These are phyloP conservation scores for Sthenelais limicola DNA, from an alignment of 2,888 invertebrate species.

Conservation along the genomic window DNA sequence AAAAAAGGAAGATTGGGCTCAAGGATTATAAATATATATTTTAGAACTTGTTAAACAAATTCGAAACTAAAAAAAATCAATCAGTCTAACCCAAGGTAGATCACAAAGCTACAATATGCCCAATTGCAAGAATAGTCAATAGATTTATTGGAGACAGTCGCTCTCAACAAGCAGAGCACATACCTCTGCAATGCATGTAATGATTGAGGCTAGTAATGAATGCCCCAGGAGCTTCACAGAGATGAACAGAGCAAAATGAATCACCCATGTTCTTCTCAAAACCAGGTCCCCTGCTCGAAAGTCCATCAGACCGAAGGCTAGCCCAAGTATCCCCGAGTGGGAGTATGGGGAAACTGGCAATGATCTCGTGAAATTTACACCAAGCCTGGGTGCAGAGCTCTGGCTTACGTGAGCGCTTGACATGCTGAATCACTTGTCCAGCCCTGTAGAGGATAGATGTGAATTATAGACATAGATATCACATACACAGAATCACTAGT, in stretches of 20 bases:
- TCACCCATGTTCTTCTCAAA: neutral
- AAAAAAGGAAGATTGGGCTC: neutral
- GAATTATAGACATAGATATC: neutral
- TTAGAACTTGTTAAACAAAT: too few species aligned
- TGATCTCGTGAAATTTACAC: constrained; percentile 91
- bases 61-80: too few species aligned
- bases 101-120: too few species aligned
- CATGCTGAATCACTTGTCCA: constrained; percentile 75
- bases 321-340: neutral
- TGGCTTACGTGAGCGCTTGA: constrained; percentile 65
- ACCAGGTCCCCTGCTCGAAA: neutral
- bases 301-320: neutral
- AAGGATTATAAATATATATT: too few species aligned
- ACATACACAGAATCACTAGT: too few species aligned
- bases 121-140: too few species aligned
- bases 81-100: too few species aligned
- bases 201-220: constrained; percentile 93
- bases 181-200: constrained; percentile 77
- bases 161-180: too few species aligned
- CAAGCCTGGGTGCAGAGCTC: constrained; percentile 80
- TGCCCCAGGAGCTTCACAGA: constrained; percentile 98
- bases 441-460: constrained; percentile 72
- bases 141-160: too few species aligned
- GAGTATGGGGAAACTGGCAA: constrained; percentile 64
- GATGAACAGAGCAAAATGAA: constrained; percentile 78